Evolutionary conservation across 2,888 invertebrate species (phyloP).

Genomic region (Dione vanillae): DNA sequence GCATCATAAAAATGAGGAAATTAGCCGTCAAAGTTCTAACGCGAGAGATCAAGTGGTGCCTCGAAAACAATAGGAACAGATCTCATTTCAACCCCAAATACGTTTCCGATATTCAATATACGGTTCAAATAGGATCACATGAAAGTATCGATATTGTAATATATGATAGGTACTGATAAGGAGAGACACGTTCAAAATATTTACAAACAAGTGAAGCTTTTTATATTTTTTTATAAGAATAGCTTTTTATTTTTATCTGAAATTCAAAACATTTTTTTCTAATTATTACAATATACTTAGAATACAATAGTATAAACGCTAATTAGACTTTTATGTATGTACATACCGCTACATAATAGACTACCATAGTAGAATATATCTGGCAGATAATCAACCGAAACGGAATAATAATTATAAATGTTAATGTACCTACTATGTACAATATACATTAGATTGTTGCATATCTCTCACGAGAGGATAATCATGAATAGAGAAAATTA

Average conservation of each 20-base stretch:
- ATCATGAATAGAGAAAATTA: no score
- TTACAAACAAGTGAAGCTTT: slow-evolving; percentile 20
- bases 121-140: slow-evolving; percentile 70
- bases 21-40: slow-evolving; percentile 66
- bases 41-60: slow-evolving; percentile 60
- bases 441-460: no score
- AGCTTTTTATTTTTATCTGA: slow-evolving; percentile 1
- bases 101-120: slow-evolving; percentile 79
- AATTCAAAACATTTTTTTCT: no score
- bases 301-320: background rate
- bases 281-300: background rate
- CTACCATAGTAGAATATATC: no score
- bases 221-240: no score
- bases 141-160: slow-evolving; percentile 59
- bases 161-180: slow-evolving; percentile 37
- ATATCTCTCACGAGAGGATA: no score
- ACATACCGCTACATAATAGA: background rate
- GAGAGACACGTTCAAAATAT: slow-evolving; percentile 15
- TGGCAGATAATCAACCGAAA: background rate
- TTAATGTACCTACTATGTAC: background rate
- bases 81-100: slow-evolving; percentile 75
- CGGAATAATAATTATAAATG: background rate
- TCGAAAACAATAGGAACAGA: slow-evolving; percentile 70
- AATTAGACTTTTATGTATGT: background rate
- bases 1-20: slow-evolving; percentile 57